Base-by-base conservation (phyloP, 2,888 invertebrate species). In the Calameuta filiformis region DNA sequence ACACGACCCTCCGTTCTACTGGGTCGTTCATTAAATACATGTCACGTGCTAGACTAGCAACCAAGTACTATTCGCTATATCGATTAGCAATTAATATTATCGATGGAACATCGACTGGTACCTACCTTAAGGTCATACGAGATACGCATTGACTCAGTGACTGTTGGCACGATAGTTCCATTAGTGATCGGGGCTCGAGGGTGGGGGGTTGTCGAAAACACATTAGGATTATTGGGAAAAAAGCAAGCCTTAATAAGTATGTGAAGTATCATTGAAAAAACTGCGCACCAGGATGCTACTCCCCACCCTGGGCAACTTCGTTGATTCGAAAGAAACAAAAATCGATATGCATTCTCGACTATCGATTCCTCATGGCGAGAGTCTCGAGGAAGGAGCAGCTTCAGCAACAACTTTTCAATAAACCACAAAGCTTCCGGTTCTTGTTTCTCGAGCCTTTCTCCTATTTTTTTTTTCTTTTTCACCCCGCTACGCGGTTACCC, bases 391-490 rank as follows among this genome's bases (percentile, higher is more conserved):
- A 81, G 82, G 80, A 2, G 56, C 9, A 56, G 23, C 9, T 83
- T 84, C 80, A 81, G 80, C 30, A 9, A 81, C 81, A 82, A 86
- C 83, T 87, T 89, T 89, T 90, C 88, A 88, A 90, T 89, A 89
- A 90, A 89, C 86, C 87, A 83, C 83, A 80, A 84, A 88, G 87
- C 87, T 87, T 85, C 81, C 83, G 85, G 84, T 83, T 15, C 85
- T 85, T 86, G 84, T 87, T 85, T 84, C 78, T 79, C 79, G 78
- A 79, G 77, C 81, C 68, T 79, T 79, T 77, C 77, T 82, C 79
- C 79, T 78, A 74, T 78, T 77, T 56, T 33, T 75, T 76, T 56
- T 69, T 79, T 56, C 69, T 69, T 79, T 69, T 79, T 35, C 69
- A 73, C 68, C 37, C 31, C 0, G n/a, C 73, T 12, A 74, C 75